A percentile compares a stretch with the other conserved stretches of the same genome.
These are phyloP conservation scores for Rana temporaria DNA, from an alignment of 2,113 vertebrate genomes.

Conservation along the genomic window DNA sequence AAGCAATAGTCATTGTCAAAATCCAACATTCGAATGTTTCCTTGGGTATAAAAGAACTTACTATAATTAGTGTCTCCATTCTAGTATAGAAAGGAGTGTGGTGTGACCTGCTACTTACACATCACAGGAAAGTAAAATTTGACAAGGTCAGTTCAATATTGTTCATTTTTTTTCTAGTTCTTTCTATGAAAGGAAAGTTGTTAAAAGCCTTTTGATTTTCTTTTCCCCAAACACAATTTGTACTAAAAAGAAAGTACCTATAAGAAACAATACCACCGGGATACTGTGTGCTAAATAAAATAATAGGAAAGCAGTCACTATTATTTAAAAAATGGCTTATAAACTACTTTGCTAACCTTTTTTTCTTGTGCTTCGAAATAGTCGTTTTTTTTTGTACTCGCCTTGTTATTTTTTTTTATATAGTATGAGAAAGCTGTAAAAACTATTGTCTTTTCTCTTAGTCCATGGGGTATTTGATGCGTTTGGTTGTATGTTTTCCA, in stretches of 20 bases:
- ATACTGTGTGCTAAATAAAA: slow-evolving; percentile 39
- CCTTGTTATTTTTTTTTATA: slow-evolving; percentile 14
- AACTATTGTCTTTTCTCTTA: slow-evolving; percentile 21
- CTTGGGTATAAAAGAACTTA: not conserved
- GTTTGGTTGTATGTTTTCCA: slow-evolving; percentile 17
- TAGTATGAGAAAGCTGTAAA: slow-evolving; percentile 28
- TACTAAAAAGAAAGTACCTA: slow-evolving; percentile 30
- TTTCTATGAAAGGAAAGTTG: slow-evolving; percentile 24
- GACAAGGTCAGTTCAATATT: slow-evolving; percentile 14
- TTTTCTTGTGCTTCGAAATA: slow-evolving; percentile 11
- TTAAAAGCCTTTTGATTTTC: slow-evolving; percentile 37
- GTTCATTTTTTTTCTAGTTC: slow-evolving; percentile 12
- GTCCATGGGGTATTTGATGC: slow-evolving; percentile 16
- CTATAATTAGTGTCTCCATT: slow-evolving; percentile 1
- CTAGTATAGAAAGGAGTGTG: not conserved
- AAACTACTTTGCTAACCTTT: slow-evolving; percentile 27
- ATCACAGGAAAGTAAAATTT: not conserved
- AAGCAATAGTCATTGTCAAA: too few relatives aligned
- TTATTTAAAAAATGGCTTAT: slow-evolving; percentile 45
- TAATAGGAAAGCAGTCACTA: slow-evolving; percentile 20
- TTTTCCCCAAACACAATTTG: slow-evolving; percentile 32
- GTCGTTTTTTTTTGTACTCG: not conserved
- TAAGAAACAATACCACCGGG: slow-evolving; percentile 36
- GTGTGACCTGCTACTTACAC: not conserved
- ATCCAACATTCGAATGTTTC: too few relatives aligned